Percentiles rank a stretch among this genome's conserved stretches.
Conservation (phyloP, 2,797 vertebrate genomes). For the Acrossocheilus fasciatus region DNA sequence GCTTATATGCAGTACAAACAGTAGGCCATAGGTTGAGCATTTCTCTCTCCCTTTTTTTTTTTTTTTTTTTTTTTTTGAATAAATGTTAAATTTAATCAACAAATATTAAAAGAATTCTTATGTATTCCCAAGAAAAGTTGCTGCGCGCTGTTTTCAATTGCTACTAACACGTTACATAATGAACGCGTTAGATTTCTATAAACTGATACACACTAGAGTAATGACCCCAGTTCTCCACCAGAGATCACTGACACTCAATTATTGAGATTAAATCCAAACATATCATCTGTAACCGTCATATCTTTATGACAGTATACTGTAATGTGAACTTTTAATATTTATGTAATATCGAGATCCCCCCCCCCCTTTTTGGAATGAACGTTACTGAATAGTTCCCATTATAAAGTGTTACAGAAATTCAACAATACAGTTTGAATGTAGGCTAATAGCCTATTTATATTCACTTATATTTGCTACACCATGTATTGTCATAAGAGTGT, state of each 20-base stretch:
- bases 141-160: background rate
- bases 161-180: background rate
- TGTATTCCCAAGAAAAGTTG: background rate
- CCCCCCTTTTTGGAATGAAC: background rate
- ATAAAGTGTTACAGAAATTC: background rate
- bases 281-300: background rate
- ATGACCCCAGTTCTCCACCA: slow-evolving; percentile 5
- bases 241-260: background rate
- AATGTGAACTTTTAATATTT: background rate
- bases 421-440: background rate
- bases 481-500: background rate
- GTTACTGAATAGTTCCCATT: background rate
- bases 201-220: background rate
- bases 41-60: too few relatives aligned
- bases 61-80: background rate
- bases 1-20: background rate
- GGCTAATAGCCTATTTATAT: background rate
- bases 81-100: background rate
- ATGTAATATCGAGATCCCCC: background rate
- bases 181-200: background rate
- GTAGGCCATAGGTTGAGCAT: background rate
- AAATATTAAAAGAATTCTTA: background rate
- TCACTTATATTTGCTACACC: too few relatives aligned
- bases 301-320: background rate
- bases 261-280: background rate